phyloP scores from a whole-genome alignment of 92 coral and sea anemone species.

The Palythoa heliodiscus region DNA sequence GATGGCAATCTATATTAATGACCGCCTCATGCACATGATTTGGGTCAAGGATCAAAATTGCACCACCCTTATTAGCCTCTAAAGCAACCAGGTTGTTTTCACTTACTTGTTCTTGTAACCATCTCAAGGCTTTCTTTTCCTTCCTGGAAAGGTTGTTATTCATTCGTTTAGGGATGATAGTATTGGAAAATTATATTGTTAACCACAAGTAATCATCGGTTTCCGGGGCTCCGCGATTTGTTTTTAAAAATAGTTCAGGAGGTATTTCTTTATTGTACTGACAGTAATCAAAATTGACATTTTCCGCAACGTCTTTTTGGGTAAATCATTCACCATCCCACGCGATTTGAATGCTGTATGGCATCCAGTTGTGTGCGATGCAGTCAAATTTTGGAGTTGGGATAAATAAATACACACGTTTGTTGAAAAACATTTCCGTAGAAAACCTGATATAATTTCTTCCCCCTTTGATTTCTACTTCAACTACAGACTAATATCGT shows the following conservation, averaged over 20 bases:
- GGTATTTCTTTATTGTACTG: conserved; percentile 7
- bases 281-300: not conserved
- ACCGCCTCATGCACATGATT: conserved; percentile 19
- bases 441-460: no score
- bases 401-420: no score
- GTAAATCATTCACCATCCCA: not conserved
- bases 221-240: conserved; percentile 21
- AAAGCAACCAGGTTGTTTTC: not conserved
- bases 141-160: conserved; percentile 4
- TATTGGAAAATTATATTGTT: conserved; percentile 14
- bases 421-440: no score
- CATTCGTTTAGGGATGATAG: not conserved
- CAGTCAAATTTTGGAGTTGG: not conserved
- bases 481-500: no score
- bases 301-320: not conserved
- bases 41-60: conserved; percentile 8
- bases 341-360: not conserved
- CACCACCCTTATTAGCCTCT: not conserved
- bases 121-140: conserved; percentile 7
- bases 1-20: no score
- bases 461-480: no score
- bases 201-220: conserved; percentile 16
- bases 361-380: not conserved
- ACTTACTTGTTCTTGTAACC: conserved; percentile 14
- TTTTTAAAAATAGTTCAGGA: conserved; percentile 1